phyloP scores from a whole-genome alignment of 2,888 invertebrate species.

The Latheticus oryzae region DNA sequence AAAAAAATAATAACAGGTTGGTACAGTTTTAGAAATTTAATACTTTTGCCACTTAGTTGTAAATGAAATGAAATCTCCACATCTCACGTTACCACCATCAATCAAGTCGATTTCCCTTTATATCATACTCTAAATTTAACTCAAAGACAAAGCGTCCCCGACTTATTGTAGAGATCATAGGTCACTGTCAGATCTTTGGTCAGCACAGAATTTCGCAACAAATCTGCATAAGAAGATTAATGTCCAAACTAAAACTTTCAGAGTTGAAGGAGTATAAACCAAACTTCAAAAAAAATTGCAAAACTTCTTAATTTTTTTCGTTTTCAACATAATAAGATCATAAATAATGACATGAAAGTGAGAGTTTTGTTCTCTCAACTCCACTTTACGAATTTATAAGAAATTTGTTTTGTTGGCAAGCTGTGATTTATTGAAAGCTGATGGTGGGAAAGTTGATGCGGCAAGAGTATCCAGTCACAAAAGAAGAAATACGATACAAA shows the following conservation, averaged over 20 bases:
- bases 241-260: no score
- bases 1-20: no score
- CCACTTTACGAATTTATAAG: constrained; percentile 11
- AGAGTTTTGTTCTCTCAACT: constrained; percentile 13
- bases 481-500: no score
- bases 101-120: constrained; percentile 9
- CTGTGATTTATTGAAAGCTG: constrained; percentile 5
- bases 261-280: constrained; percentile 4
- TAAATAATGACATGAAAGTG: constrained; percentile 5
- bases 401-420: constrained; percentile 3
- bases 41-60: no score
- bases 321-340: constrained; percentile 10
- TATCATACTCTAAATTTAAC: background rate
- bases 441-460: no score
- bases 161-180: constrained; percentile 12
- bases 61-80: constrained; percentile 1
- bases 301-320: background rate
- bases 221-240: constrained; percentile 30
- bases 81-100: constrained; percentile 12
- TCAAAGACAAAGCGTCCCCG: constrained; percentile 10
- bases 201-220: constrained; percentile 6
- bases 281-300: no score
- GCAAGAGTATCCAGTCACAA: no score
- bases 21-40: no score
- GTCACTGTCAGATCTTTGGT: constrained; percentile 15